These are phyloP conservation scores for Arremon brunneinucha DNA, from an alignment of 2,797 vertebrate genomes.

Conservation along the genomic window DNA sequence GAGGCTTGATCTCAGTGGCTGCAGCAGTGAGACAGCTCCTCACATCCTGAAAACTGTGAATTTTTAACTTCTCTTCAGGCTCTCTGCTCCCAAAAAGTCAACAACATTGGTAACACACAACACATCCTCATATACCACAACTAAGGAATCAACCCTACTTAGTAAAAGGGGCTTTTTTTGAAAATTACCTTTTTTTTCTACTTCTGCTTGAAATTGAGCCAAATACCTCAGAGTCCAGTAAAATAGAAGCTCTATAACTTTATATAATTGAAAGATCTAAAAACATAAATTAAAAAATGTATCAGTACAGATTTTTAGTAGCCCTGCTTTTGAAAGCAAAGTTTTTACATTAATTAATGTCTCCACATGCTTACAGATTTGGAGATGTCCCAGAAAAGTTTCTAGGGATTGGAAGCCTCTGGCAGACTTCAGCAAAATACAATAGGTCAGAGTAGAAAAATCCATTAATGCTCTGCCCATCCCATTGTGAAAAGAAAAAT, in stretches of 20 bases:
- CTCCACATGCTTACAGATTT: not conserved
- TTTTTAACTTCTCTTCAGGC: not conserved
- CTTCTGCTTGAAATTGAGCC: not conserved
- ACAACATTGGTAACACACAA: rapidly evolving
- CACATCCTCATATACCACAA: not conserved
- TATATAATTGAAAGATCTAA: not conserved
- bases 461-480: not conserved
- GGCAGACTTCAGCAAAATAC: constrained; percentile 5
- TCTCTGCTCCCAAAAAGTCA: rapidly evolving
- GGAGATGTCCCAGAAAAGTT: constrained; percentile 41
- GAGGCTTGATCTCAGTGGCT: not conserved
- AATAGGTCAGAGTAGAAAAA: not conserved
- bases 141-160: not conserved
- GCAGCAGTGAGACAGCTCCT: not conserved
- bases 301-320: not conserved
- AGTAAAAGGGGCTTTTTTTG: not conserved
- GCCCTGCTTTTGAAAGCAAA: not conserved
- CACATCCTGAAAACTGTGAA: not conserved
- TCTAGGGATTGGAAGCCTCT: constrained; percentile 24
- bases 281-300: not conserved
- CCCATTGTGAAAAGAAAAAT: not conserved
- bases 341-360: constrained; percentile 15
- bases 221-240: not conserved
- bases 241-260: not conserved
- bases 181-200: not conserved